Percentiles rank a stretch among this genome's conserved stretches.
Conservation (phyloP, 1,140 invertebrate species). For the Bradysia coprophila region DNA sequence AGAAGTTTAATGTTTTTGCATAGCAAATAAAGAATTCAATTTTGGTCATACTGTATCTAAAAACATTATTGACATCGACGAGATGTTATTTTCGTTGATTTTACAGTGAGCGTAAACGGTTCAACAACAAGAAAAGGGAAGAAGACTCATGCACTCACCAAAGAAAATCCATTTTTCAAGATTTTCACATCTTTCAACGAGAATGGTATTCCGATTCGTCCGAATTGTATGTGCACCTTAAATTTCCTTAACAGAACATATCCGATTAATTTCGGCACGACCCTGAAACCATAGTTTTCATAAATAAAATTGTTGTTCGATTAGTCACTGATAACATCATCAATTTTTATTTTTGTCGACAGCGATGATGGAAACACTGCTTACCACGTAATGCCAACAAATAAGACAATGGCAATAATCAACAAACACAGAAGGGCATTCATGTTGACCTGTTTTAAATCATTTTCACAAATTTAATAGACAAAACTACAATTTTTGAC, state of each 20-base stretch:
- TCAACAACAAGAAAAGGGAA: too few relatives aligned
- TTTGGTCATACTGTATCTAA: too few relatives aligned
- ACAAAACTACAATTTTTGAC: too few relatives aligned
- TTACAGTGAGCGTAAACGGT: background rate
- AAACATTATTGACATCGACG: too few relatives aligned
- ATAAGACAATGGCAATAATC: background rate
- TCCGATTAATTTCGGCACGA: slow-evolving; percentile 40
- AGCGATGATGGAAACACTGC: background rate
- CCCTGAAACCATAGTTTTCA: slow-evolving; percentile 21
- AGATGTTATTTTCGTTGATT: too few relatives aligned
- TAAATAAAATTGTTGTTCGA: background rate
- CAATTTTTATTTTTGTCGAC: background rate
- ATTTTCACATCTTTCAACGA: slow-evolving; percentile 43
- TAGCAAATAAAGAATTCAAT: too few relatives aligned
- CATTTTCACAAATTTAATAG: too few relatives aligned
- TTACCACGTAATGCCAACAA: slow-evolving; percentile 2
- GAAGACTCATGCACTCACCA: slow-evolving; percentile 37
- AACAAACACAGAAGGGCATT: background rate
- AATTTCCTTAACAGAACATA: slow-evolving; percentile 41
- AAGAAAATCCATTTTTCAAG: slow-evolving; percentile 40
- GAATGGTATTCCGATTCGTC: slow-evolving; percentile 42
- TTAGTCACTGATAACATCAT: background rate
- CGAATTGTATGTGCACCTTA: slow-evolving; percentile 41
- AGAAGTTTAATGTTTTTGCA: too few relatives aligned
- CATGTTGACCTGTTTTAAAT: too few relatives aligned